Evolutionary conservation across 2,888 invertebrate genomes (phyloP).

Genomic region (Netelia inedita): DNA sequence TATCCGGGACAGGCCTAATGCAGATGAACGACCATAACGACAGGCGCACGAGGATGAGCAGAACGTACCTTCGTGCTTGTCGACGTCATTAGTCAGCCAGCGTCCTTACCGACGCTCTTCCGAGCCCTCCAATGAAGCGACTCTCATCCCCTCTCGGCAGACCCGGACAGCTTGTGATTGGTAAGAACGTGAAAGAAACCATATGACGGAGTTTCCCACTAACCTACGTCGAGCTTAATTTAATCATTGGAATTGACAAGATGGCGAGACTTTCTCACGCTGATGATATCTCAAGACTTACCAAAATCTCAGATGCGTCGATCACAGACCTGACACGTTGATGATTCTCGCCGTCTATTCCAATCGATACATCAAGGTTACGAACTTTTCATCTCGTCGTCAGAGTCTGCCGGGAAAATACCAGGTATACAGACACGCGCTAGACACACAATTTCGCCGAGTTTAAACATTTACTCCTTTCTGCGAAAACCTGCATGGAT

Average conservation of each 20-base stretch:
- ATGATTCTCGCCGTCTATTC: constrained; percentile 1
- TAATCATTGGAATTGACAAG: constrained; percentile 38
- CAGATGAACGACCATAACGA: neutral
- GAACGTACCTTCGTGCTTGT: constrained; percentile 26
- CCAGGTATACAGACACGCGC: neutral
- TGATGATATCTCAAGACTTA: constrained; percentile 38
- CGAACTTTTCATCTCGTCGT: constrained; percentile 37
- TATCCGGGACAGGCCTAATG: neutral
- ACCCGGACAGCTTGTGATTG: neutral
- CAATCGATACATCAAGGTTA: constrained; percentile 62
- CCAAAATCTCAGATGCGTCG: constrained; percentile 37
- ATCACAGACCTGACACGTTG: constrained; percentile 27
- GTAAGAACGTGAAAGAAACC: too few relatives aligned
- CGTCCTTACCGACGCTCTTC: constrained; percentile 52
- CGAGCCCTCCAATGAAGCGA: neutral
- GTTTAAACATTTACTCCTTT: neutral
- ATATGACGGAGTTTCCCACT: neutral
- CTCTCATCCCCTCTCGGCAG: neutral
- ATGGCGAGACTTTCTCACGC: constrained; percentile 44
- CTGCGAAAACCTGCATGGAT: neutral
- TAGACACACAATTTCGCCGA: neutral
- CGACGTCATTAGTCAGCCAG: constrained; percentile 25
- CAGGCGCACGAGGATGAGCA: neutral
- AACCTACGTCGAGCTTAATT: neutral
- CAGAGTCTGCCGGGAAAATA: constrained; percentile 15